Conservation (phyloP, 1,140 invertebrate genomes). For the Mercenaria mercenaria region DNA sequence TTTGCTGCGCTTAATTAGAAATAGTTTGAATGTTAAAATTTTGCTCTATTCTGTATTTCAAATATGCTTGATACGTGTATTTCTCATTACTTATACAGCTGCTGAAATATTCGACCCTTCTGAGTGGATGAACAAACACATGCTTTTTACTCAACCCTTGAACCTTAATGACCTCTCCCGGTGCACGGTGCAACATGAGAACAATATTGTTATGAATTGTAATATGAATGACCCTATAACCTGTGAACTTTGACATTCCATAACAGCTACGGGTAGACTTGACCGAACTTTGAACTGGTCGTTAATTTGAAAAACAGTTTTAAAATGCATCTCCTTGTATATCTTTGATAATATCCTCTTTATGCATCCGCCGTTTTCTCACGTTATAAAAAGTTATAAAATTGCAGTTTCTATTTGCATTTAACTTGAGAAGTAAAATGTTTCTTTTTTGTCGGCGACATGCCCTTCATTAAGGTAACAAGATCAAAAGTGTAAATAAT, state of each 20-base stretch:
- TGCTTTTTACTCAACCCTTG: conserved; percentile 14
- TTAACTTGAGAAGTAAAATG: conserved; percentile 17
- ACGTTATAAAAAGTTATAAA: conserved; percentile 62
- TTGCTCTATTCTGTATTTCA: too few relatives aligned
- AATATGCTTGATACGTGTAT: too few relatives aligned
- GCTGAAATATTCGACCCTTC: background rate
- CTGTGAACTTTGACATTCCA: conserved; percentile 58
- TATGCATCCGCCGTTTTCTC: conserved; percentile 47
- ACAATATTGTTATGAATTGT: conserved; percentile 67
- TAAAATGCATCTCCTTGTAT: conserved; percentile 57
- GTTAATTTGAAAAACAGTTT: conserved; percentile 42
- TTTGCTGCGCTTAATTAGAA: too few relatives aligned
- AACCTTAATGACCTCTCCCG: conserved; percentile 40
- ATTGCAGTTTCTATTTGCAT: conserved; percentile 7
- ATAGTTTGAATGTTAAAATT: too few relatives aligned
- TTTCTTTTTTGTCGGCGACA: background rate
- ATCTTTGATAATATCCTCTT: conserved; percentile 50
- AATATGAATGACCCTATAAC: conserved; percentile 65
- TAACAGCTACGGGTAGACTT: conserved; percentile 59
- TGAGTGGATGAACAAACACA: background rate
- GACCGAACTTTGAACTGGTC: conserved; percentile 54
- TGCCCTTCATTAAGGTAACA: background rate
- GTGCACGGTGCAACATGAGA: conserved; percentile 66
- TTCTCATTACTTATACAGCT: conserved; percentile 9
- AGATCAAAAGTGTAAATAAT: background rate